Evolutionary conservation across 2,113 vertebrate species (phyloP).

Genomic region (Rhineura floridana): DNA sequence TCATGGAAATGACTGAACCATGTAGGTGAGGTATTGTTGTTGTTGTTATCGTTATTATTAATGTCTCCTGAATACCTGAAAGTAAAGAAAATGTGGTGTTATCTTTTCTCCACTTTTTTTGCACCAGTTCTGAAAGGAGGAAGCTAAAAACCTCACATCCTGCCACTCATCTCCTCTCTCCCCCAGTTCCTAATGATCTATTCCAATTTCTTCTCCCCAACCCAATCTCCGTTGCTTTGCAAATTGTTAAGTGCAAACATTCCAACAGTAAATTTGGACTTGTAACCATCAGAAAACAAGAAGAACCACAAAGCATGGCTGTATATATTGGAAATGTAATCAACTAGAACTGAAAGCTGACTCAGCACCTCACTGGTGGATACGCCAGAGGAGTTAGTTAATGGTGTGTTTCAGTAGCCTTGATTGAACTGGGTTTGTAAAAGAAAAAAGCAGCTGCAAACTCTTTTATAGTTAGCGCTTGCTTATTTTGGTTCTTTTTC

Average conservation of each 20-base stretch:
- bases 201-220: neutral
- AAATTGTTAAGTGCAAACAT: slow-evolving; percentile 32
- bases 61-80: neutral
- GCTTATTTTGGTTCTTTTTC: slow-evolving; percentile 48
- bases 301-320: slow-evolving; percentile 33
- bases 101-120: neutral
- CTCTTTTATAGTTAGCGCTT: slow-evolving; percentile 54
- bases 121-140: neutral
- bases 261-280: slow-evolving; percentile 32
- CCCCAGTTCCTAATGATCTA: neutral
- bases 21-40: neutral
- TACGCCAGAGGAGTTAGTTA: slow-evolving; percentile 64
- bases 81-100: neutral
- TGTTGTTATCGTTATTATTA: too few species aligned
- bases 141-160: neutral
- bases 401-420: slow-evolving; percentile 57
- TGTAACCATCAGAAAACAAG: slow-evolving; percentile 49
- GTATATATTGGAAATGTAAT: slow-evolving; percentile 55
- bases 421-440: slow-evolving; percentile 64
- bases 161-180: neutral
- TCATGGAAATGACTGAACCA: neutral
- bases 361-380: slow-evolving; percentile 61
- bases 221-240: fast-evolving
- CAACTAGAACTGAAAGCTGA: slow-evolving; percentile 50
- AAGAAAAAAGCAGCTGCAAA: slow-evolving; percentile 65